Conservation (phyloP, 1,140 invertebrate genomes). For the Penaeus chinensis region DNA sequence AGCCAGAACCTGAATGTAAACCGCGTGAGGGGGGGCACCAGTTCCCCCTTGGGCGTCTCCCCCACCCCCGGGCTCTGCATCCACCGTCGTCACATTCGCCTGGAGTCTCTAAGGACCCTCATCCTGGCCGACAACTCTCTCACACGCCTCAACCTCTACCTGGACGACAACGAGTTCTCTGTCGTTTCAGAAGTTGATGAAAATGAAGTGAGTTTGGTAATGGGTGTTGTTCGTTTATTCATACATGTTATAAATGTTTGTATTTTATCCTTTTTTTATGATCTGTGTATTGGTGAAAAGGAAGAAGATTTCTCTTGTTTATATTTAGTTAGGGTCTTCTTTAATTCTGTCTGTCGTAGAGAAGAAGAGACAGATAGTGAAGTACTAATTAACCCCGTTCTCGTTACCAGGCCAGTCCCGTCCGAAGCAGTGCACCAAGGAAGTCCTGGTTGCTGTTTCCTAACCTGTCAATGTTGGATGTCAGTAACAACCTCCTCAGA, state of each 20-base stretch:
- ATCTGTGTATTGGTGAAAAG: too few relatives aligned
- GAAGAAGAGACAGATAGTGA: background rate
- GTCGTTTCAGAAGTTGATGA: constrained; percentile 46
- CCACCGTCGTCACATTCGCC: constrained; percentile 82
- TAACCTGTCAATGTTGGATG: constrained; percentile 93
- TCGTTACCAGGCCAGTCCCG: constrained; percentile 82
- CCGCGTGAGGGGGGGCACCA: constrained; percentile 47
- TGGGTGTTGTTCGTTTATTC: background rate
- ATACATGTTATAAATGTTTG: background rate
- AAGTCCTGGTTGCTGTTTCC: constrained; percentile 84
- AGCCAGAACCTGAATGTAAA: constrained; percentile 36
- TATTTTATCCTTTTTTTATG: background rate
- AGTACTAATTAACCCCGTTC: constrained; percentile 70
- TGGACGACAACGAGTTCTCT: constrained; percentile 57
- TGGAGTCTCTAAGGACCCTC: constrained; percentile 84
- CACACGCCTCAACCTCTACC: constrained; percentile 65
- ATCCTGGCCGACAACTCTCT: constrained; percentile 88
- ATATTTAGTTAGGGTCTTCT: too few relatives aligned
- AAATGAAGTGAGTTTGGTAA: constrained; percentile 49
- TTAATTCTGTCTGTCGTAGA: too few relatives aligned
- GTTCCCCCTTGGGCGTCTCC: constrained; percentile 46
- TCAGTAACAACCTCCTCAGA: constrained; percentile 87
- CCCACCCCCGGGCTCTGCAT: constrained; percentile 72
- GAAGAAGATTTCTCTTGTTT: too few relatives aligned
- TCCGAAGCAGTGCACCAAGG: constrained; percentile 82